Evolutionary conservation across 2,888 invertebrate species (phyloP), one percentile per base, ranked within the genome.

Genomic region (Hydraecia micacea): DNA sequence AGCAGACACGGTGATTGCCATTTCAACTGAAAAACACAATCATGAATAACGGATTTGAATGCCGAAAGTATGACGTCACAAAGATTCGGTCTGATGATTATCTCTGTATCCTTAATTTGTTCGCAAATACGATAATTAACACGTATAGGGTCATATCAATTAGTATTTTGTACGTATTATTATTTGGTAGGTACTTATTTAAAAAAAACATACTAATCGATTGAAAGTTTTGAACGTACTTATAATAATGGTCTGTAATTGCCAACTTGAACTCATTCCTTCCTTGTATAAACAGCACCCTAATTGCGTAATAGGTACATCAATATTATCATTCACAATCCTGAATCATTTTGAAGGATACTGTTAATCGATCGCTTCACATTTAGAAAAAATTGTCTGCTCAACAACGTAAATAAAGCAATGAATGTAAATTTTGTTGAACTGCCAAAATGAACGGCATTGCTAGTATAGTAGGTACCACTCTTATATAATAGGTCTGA

Each of bases 1-100:
- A 62, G 36, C 69, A 69, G 52, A 60, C 58, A 32, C 39, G 18
- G 36, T 28, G 9, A 71, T n/a, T 36, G 32, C 39, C 67, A 46
- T 67, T 84, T 72, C 58, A 65, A 58, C 63, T 62, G 74, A 73
- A 84, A 66, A 75, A 73, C 18, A 66, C 49, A 66, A 66, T 28
- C 32, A n/a, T 18, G 9, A 58, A 58, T 75, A 75, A 80, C 62
- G 66, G 62, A 71, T 73, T 85, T 67, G 49, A 71, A 77, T 85
- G 2, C 63, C 62, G 18, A 85, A 80, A 11, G 21, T 49, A 13
- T 63, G 69, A 67, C 58, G 75, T 73, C 75, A 83, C 58, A 18
- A 18, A 46, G 25, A 13, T 65, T 71, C 18, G 55, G 77, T 68
- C n/a, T 81, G 55, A 62, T 65, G 28, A 67, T 65, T n/a, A n/a